These are phyloP conservation scores for Chlamydotis undulata DNA, from an alignment of 2,113 vertebrate genomes.

Conservation along the genomic window DNA sequence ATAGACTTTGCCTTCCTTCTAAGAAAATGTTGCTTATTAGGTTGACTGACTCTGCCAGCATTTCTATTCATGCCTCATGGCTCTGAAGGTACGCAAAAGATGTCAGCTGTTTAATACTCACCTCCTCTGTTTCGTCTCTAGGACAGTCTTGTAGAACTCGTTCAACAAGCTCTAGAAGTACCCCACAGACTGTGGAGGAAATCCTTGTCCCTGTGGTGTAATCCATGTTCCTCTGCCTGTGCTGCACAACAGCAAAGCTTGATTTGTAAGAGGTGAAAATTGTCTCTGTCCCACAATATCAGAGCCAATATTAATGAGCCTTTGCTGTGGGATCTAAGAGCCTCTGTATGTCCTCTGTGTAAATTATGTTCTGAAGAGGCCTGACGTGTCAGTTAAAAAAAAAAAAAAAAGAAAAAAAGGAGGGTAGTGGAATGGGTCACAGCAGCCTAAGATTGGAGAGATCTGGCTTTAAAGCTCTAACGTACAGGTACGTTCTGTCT, in stretches of 20 bases:
- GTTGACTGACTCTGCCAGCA: not conserved
- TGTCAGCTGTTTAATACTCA: not conserved
- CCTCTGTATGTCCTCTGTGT: not conserved
- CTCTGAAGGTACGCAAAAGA: not conserved
- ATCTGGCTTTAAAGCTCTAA: not conserved
- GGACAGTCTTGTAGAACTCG: not conserved
- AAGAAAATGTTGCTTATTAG: not conserved
- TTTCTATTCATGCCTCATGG: fast-evolving
- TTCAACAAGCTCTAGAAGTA: not conserved
- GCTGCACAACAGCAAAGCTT: not conserved
- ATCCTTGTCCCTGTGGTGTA: not conserved
- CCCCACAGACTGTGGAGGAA: not conserved
- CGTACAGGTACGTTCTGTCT: not conserved
- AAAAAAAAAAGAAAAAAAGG: too few relatives aligned
- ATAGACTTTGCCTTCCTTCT: not conserved
- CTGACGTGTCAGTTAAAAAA: not conserved
- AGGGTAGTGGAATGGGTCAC: not conserved
- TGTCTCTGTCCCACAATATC: not conserved
- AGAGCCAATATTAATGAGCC: not conserved
- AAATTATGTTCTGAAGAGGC: not conserved
- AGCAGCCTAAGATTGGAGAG: not conserved
- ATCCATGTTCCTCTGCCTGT: not conserved
- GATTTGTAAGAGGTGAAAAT: not conserved
- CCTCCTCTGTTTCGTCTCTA: not conserved
- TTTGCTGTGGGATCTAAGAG: not conserved